Evolutionary conservation across 2,797 vertebrate species (phyloP).

Genomic region (Peromyscus aztecus): DNA sequence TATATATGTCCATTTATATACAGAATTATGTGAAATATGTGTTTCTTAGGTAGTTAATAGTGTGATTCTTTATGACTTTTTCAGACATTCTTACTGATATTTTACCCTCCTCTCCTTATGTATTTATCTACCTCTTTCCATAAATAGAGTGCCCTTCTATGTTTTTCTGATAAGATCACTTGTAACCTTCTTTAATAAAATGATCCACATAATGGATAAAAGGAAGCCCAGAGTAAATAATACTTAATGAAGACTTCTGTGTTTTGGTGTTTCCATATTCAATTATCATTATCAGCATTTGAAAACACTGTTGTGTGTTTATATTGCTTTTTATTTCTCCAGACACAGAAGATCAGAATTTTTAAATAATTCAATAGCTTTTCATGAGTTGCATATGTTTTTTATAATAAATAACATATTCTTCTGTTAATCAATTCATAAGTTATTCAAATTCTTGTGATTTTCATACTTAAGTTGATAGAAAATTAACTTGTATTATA

Average conservation of each 20-base stretch:
- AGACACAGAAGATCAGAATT: neutral
- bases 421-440: neutral
- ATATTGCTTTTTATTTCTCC: neutral
- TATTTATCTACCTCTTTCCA: neutral
- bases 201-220: neutral
- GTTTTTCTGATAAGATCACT: neutral
- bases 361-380: neutral
- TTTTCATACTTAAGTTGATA: constrained; percentile 64
- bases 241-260: neutral
- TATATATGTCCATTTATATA: neutral
- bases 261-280: constrained; percentile 2
- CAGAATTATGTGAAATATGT: neutral
- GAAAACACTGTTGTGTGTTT: constrained; percentile 13
- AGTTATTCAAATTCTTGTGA: neutral
- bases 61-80: neutral
- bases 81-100: neutral
- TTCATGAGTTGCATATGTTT: neutral
- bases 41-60: neutral
- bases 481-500: constrained; percentile 52
- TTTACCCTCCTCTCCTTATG: neutral
- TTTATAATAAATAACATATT: constrained; percentile 6
- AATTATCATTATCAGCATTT: neutral
- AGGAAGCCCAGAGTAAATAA: neutral
- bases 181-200: neutral
- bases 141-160: too few relatives aligned